Percentiles rank a stretch among this genome's conserved stretches.
phyloP scores from a whole-genome alignment of 2,113 vertebrate species.

The Petaurus breviceps region DNA sequence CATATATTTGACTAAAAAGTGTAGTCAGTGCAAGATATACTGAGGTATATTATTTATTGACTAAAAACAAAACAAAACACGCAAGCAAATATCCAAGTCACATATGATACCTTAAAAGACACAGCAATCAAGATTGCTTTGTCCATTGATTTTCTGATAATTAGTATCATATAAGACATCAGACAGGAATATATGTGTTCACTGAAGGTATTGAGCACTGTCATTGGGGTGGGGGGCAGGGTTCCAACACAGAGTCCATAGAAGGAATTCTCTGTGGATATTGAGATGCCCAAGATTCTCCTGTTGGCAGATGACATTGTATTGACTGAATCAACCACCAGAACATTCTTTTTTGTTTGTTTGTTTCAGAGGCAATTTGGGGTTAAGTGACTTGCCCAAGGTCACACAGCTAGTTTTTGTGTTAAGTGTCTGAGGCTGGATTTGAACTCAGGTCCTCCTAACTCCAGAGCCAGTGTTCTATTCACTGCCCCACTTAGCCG shows the following conservation, averaged over 20 bases:
- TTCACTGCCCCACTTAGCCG: too few species aligned
- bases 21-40: not conserved
- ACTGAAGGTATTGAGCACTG: not conserved
- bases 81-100: not conserved
- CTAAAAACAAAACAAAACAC: not conserved
- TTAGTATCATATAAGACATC: not conserved
- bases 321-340: not conserved
- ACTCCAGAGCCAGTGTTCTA: too few species aligned
- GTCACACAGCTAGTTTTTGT: too few species aligned
- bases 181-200: not conserved
- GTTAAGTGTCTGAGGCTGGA: too few species aligned
- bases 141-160: not conserved
- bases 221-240: accelerated
- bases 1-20: not conserved
- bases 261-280: not conserved
- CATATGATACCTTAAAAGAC: not conserved
- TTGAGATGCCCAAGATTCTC: not conserved
- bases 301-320: not conserved
- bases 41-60: not conserved
- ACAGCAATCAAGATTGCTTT: not conserved
- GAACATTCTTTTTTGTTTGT: too few species aligned
- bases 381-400: too few species aligned
- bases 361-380: too few species aligned
- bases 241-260: not conserved
- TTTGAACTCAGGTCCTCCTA: too few species aligned